Percentiles rank a stretch among this genome's conserved stretches.
Conservation (phyloP, 2,888 invertebrate genomes). For the Sinelater perroti region DNA sequence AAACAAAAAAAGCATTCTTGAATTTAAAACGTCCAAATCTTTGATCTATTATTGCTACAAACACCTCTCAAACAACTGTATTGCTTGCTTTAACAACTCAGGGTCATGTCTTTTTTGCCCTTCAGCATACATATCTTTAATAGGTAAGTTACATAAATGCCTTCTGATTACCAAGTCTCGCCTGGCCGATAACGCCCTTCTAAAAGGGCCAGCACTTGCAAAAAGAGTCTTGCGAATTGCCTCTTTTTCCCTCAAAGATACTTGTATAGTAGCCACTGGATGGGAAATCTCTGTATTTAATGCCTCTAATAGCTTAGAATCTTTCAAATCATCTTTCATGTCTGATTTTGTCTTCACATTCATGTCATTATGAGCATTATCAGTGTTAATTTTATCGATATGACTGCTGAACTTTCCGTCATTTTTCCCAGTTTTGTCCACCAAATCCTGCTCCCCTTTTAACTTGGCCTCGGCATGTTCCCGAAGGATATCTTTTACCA, state of each 20-base stretch:
- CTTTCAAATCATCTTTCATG: slow-evolving; percentile 17
- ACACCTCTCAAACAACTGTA: slow-evolving; percentile 56
- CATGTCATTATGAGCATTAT: slow-evolving; percentile 39
- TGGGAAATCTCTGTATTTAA: slow-evolving; percentile 56
- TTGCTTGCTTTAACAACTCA: slow-evolving; percentile 56
- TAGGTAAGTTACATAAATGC: slow-evolving; percentile 74
- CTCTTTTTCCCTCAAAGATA: slow-evolving; percentile 68
- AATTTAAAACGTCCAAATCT: too few species aligned
- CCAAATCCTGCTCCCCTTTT: slow-evolving; percentile 44
- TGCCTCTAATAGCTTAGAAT: too few species aligned
- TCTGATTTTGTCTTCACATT: slow-evolving; percentile 13
- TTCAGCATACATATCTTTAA: slow-evolving; percentile 64
- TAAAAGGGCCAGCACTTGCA: slow-evolving; percentile 76
- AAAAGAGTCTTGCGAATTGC: slow-evolving; percentile 71
- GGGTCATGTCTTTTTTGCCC: slow-evolving; percentile 58
- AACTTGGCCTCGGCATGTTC: slow-evolving; percentile 54
- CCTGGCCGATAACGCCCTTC: slow-evolving; percentile 81
- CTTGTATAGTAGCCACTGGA: slow-evolving; percentile 69
- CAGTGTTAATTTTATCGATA: slow-evolving; percentile 32
- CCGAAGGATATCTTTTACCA: slow-evolving; percentile 62
- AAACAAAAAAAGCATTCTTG: too few species aligned
- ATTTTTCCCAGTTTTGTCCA: slow-evolving; percentile 36
- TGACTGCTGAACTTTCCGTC: slow-evolving; percentile 39
- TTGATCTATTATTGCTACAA: slow-evolving; percentile 45
- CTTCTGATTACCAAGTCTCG: slow-evolving; percentile 78